Conservation (phyloP, 1,140 invertebrate species). For the Delia radicum region DNA sequence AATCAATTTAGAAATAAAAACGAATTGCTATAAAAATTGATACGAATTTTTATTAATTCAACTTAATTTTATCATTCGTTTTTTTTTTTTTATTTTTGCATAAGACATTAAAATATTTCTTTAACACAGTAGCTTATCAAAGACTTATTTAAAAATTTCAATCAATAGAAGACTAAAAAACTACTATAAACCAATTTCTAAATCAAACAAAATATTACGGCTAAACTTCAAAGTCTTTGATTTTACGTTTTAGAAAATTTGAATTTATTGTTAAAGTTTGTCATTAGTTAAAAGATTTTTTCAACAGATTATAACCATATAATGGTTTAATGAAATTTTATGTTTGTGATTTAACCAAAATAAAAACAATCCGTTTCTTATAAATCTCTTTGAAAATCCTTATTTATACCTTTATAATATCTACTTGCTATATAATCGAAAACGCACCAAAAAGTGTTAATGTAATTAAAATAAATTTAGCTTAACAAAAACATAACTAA, state of each 20-base stretch:
- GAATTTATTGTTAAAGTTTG: not conserved
- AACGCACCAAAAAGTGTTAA: conserved; percentile 6
- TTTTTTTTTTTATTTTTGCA: no score
- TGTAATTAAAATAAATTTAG: conserved; percentile 19
- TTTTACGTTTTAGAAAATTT: not conserved
- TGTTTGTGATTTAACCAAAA: not conserved
- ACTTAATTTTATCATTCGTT: not conserved
- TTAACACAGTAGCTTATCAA: not conserved
- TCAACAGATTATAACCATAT: conserved; percentile 8
- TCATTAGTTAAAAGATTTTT: conserved; percentile 14
- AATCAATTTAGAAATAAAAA: conserved; percentile 9
- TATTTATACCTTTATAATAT: not conserved
- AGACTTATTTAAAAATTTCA: not conserved
- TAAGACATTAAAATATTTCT: not conserved
- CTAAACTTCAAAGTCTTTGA: no score
- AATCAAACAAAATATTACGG: not conserved
- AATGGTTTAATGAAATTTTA: not conserved
- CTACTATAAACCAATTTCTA: not conserved
- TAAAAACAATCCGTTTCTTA: not conserved
- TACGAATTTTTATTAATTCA: not conserved
- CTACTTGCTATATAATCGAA: not conserved
- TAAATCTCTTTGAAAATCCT: conserved; percentile 6
- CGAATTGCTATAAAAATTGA: conserved; percentile 10
- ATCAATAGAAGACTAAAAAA: not conserved
- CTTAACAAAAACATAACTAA: not conserved